Base-by-base conservation (phyloP, 1,140 invertebrate genomes). In the Scaptomyza graminum region DNA sequence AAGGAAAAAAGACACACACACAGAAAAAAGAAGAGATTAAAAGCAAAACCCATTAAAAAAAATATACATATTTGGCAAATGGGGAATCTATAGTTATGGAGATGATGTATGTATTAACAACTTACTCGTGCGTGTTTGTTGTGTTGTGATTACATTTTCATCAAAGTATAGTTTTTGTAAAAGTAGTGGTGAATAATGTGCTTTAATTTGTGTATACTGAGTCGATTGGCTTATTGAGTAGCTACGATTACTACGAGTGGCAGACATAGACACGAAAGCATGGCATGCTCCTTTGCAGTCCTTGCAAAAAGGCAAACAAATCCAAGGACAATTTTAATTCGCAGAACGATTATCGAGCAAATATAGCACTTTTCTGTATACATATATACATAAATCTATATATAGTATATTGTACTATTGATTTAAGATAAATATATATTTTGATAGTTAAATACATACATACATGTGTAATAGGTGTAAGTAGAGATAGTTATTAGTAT, bases 91-190 rank as follows among this genome's bases (percentile, higher is more conserved):
- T 39, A 49, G 55, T 56, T 25, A 66, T 57, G 34, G 13, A 57
- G 63, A 57, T 66, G 63, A 49, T 41, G 41, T 34, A 49, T 41
- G 28, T 28, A 28, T 28, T 9, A 57, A 49, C 52, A 66, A 57
- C 12, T 66, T 49, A 66, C 37, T 57, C 63, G 63, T 66, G 63
- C 63, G 31, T 66, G 43, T 66, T n/a, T 50, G n/a, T n/a, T 66
- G 39, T 43, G n/a, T n/a, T 7, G 34, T 50, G 11, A 34, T 31
- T 46, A 64, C 22, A 64, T 39, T 34, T 47, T 34, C 8, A 34
- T 34, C 31, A 34, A 34, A 34, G 31, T 31, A 16, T 56, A 22
- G 54, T 12, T 34, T n/a, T 31, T 31, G 28, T 31, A 5, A 6
- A 31, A 22, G n/a, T 31, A 31, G 28, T 7, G 28, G 28, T 31